These are phyloP conservation scores for Stegophylla sp. DNA, from an alignment of 2,888 invertebrate species.

Conservation along the genomic window DNA sequence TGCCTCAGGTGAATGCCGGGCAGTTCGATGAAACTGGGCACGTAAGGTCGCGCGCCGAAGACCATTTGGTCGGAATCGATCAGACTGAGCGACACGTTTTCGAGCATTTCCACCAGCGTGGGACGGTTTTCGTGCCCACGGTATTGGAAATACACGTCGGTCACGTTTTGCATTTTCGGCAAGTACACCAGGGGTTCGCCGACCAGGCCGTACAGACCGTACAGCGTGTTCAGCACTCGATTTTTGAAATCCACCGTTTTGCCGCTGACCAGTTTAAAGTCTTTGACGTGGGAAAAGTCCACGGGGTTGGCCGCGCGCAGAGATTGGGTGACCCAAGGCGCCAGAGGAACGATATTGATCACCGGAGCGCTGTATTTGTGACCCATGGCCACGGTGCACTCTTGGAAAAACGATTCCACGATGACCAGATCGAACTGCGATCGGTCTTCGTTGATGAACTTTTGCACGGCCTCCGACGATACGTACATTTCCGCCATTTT, in stretches of 20 bases:
- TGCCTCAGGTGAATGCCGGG: constrained; percentile 63
- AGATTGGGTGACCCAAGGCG: not conserved
- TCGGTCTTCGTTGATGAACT: constrained; percentile 38
- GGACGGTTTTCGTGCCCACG: constrained; percentile 59
- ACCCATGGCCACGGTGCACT: constrained; percentile 63
- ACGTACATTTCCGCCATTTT: not conserved
- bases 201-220: constrained; percentile 6
- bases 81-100: constrained; percentile 61
- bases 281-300: constrained; percentile 40
- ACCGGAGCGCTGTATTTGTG: constrained; percentile 63
- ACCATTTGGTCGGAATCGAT: constrained; percentile 63
- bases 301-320: constrained; percentile 28
- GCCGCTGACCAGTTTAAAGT: constrained; percentile 2
- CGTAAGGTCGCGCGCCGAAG: constrained; percentile 61
- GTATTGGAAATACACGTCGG: constrained; percentile 45
- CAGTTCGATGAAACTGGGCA: constrained; percentile 63
- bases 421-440: constrained; percentile 50
- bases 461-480: constrained; percentile 28
- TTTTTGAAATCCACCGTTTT: constrained; percentile 8
- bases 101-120: constrained; percentile 60
- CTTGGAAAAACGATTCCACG: constrained; percentile 62
- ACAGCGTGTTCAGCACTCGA: constrained; percentile 1
- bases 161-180: not conserved
- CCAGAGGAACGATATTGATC: constrained; percentile 58
- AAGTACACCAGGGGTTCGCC: constrained; percentile 17